Conservation (phyloP, 2,888 invertebrate genomes). For the Tachina fera region DNA sequence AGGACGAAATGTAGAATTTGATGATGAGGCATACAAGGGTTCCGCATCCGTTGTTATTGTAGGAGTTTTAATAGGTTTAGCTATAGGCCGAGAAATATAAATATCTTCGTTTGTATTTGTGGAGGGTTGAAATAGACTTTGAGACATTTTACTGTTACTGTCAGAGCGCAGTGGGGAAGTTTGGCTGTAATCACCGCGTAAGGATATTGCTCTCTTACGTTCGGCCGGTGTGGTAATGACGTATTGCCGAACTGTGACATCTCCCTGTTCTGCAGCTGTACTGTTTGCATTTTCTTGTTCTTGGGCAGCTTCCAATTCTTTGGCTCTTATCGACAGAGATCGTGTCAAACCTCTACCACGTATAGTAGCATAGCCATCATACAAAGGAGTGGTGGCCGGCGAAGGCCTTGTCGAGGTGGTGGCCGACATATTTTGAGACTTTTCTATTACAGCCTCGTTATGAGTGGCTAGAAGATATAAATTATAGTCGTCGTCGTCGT, state of each 20-base stretch:
- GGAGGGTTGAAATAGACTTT: slow-evolving; percentile 66
- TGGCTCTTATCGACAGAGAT: slow-evolving; percentile 82
- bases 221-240: slow-evolving; percentile 69
- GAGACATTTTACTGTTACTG: slow-evolving; percentile 60
- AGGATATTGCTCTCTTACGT: slow-evolving; percentile 79
- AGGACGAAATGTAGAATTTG: slow-evolving; percentile 78
- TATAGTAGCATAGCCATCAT: slow-evolving; percentile 95
- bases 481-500: slow-evolving; percentile 44
- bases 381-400: slow-evolving; percentile 84
- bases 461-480: slow-evolving; percentile 37
- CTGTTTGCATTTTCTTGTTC: slow-evolving; percentile 68
- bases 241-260: slow-evolving; percentile 11
- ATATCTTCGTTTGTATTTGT: slow-evolving; percentile 74
- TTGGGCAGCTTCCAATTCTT: slow-evolving; percentile 77
- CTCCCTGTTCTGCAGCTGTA: slow-evolving; percentile 28
- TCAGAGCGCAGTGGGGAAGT: slow-evolving; percentile 71
- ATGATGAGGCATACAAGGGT: slow-evolving; percentile 77
- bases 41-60: slow-evolving; percentile 78
- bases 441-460: slow-evolving; percentile 30
- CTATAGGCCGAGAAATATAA: slow-evolving; percentile 74
- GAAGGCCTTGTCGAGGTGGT: slow-evolving; percentile 75
- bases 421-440: slow-evolving; percentile 68
- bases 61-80: slow-evolving; percentile 79
- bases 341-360: slow-evolving; percentile 85
- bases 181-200: slow-evolving; percentile 78